Conservation (phyloP, 2,797 vertebrate species). For the Limosa lapponica region DNA sequence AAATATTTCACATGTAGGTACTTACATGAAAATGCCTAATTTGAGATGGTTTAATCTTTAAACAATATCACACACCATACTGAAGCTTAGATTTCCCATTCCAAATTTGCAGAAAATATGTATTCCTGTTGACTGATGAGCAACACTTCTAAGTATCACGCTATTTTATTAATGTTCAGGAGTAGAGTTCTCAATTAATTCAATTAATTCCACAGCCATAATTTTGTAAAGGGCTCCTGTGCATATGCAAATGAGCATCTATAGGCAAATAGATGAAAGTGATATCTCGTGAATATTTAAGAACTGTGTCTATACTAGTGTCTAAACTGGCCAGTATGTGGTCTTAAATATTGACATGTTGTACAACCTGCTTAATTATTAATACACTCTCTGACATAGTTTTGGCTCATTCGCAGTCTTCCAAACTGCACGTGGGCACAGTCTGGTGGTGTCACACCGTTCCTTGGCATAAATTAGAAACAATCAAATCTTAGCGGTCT, state of each 20-base stretch:
- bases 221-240: neutral
- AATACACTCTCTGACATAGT: neutral
- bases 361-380: neutral
- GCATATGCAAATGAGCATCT: neutral
- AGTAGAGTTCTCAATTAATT: neutral
- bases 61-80: neutral
- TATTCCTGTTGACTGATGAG: neutral
- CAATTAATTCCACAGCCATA: neutral
- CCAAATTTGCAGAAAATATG: neutral
- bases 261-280: neutral
- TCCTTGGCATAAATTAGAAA: neutral
- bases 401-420: neutral
- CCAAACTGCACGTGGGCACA: fast-evolving
- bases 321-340: neutral
- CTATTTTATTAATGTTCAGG: neutral
- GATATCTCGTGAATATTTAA: neutral
- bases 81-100: neutral
- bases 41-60: neutral
- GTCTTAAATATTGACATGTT: neutral
- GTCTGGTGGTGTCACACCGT: neutral
- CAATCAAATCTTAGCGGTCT: neutral
- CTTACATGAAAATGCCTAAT: neutral
- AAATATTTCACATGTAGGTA: neutral
- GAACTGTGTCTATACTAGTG: neutral
- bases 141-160: slow-evolving; percentile 1